Evolutionary conservation across 1,140 invertebrate genomes (phyloP).

Genomic region (Bicyclus anynana): DNA sequence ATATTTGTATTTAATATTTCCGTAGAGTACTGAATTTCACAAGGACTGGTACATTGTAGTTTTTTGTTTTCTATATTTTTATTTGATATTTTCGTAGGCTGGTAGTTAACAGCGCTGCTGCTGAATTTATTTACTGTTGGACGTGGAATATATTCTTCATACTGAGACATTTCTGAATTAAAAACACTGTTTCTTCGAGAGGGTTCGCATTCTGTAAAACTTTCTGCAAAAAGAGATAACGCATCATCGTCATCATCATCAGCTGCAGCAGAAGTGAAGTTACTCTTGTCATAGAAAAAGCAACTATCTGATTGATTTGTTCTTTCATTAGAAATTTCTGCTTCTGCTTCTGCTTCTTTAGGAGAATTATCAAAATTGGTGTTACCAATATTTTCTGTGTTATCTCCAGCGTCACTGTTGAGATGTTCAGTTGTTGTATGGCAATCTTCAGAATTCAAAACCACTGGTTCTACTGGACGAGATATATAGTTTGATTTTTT

Average conservation of each 20-base stretch:
- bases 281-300: not conserved
- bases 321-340: too few relatives aligned
- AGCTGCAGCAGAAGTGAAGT: not conserved
- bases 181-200: conserved; percentile 26
- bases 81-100: conserved; percentile 29
- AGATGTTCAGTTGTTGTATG: not conserved
- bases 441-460: not conserved
- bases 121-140: conserved; percentile 13
- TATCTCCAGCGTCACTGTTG: not conserved
- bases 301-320: not conserved
- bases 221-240: conserved; percentile 60
- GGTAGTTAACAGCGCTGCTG: conserved; percentile 28
- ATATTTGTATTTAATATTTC: conserved; percentile 13
- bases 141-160: conserved; percentile 41
- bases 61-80: not conserved
- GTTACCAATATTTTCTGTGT: too few relatives aligned
- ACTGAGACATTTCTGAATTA: not conserved
- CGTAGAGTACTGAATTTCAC: conserved; percentile 50
- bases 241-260: conserved; percentile 59
- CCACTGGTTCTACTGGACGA: not conserved
- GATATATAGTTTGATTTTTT: not conserved
- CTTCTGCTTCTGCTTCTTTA: not conserved
- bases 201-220: conserved; percentile 49
- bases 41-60: conserved; percentile 21
- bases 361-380: too few relatives aligned